Conservation (phyloP, 2,888 invertebrate species). For the Cantharis flavilabris region DNA sequence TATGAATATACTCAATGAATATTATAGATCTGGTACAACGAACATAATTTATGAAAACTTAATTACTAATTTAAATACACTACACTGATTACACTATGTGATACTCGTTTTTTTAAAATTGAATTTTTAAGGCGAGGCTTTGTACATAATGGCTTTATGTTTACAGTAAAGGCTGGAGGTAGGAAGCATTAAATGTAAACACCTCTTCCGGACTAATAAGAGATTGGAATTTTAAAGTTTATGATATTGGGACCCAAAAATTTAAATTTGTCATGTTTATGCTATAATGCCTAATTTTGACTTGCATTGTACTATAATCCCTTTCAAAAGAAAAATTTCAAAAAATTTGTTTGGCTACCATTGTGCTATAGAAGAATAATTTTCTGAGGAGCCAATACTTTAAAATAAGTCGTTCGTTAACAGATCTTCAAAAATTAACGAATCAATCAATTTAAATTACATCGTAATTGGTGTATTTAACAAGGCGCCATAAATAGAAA, state of each 20-base stretch:
- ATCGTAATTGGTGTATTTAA: not conserved
- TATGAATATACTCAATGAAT: not conserved
- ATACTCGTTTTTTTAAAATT: not conserved
- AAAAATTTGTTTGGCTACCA: not conserved
- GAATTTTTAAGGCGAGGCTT: not conserved
- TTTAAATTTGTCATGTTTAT: not conserved
- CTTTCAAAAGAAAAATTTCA: no score
- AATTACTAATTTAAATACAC: not conserved
- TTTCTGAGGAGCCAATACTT: not conserved
- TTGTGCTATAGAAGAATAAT: not conserved
- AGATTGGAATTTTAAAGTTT: not conserved
- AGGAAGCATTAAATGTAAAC: not conserved
- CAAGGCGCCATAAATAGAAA: not conserved
- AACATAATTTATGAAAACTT: not conserved
- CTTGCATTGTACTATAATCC: no score
- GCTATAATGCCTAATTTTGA: no score
- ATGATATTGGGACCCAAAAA: not conserved
- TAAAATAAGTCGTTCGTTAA: not conserved
- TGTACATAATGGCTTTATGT: not conserved
- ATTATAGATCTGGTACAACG: not conserved
- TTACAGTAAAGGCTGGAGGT: not conserved
- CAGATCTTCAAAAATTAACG: not conserved
- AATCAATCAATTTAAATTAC: not conserved
- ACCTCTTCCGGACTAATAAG: not conserved
- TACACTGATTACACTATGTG: not conserved